phyloP scores from a whole-genome alignment of 2,113 vertebrate species.

The Anoplopoma fimbria region DNA sequence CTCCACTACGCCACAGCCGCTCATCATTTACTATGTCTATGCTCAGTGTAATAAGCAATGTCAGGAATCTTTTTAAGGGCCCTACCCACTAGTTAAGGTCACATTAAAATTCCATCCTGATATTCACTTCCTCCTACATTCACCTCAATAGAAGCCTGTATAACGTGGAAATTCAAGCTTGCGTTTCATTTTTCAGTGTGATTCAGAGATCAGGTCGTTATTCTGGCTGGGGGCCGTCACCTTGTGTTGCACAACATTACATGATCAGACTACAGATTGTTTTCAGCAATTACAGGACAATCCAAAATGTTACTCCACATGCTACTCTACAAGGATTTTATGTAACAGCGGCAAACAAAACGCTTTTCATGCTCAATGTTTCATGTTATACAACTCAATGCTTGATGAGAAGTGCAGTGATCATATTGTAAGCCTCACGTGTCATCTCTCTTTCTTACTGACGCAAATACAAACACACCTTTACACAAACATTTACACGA shows the following conservation, averaged over 20 bases:
- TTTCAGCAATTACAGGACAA: not conserved
- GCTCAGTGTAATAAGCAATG: not conserved
- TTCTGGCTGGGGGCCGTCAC: too few species aligned
- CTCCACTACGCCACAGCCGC: too few species aligned
- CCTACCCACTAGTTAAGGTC: too few species aligned
- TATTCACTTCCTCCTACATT: not conserved
- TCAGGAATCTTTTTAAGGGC: too few species aligned
- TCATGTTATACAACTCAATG: slow-evolving; percentile 22
- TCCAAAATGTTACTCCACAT: not conserved
- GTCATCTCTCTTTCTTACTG: not conserved
- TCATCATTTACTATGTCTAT: not conserved
- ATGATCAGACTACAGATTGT: too few species aligned
- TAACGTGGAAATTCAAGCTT: too few species aligned
- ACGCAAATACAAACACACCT: not conserved
- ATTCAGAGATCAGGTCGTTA: too few species aligned
- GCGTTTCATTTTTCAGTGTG: too few species aligned
- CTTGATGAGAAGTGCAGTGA: slow-evolving; percentile 17
- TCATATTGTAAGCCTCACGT: slow-evolving; percentile 1
- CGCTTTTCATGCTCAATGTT: not conserved
- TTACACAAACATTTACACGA: not conserved
- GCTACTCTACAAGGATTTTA: not conserved
- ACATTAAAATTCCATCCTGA: not conserved
- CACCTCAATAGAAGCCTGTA: too few species aligned
- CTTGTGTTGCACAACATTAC: too few species aligned
- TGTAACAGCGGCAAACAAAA: not conserved